phyloP scores from a whole-genome alignment of 2,797 vertebrate genomes.

The Tadarida brasiliensis region DNA sequence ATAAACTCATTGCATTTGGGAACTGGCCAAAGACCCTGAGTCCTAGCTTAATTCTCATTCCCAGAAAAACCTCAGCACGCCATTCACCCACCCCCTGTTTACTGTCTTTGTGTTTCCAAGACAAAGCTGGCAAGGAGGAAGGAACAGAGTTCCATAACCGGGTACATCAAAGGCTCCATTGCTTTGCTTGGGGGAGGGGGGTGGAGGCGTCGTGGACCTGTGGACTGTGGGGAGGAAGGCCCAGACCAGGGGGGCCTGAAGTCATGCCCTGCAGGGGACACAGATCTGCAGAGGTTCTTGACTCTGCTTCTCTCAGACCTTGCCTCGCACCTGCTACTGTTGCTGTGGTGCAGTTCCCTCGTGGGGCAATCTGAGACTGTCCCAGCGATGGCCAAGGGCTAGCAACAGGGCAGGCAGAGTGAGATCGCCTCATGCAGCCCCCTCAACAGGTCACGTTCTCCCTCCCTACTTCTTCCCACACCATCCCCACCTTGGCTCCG shows the following conservation, averaged over 20 bases:
- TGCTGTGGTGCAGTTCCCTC: neutral
- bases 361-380: neutral
- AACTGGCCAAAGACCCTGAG: constrained; percentile 80
- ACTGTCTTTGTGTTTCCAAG: constrained; percentile 78
- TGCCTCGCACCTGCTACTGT: neutral
- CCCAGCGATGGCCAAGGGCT: neutral
- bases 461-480: neutral
- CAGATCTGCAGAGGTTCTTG: neutral
- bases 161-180: constrained; percentile 61
- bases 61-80: constrained; percentile 75
- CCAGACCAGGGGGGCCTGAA: neutral
- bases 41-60: constrained; percentile 81
- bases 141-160: constrained; percentile 38
- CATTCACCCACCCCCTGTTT: constrained; percentile 55
- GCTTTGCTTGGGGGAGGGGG: constrained; percentile 3
- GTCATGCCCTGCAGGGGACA: neutral
- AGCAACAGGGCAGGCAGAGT: no score
- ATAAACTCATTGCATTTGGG: constrained; percentile 82
- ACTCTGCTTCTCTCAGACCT: neutral
- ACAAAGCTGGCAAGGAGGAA: constrained; percentile 78
- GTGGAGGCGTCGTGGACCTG: neutral
- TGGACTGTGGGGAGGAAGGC: constrained; percentile 10
- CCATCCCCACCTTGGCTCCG: neutral
- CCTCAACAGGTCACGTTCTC: accelerated
- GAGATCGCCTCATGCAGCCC: accelerated